Conservation (phyloP, 2,888 invertebrate genomes). For the Spialia ferax region DNA sequence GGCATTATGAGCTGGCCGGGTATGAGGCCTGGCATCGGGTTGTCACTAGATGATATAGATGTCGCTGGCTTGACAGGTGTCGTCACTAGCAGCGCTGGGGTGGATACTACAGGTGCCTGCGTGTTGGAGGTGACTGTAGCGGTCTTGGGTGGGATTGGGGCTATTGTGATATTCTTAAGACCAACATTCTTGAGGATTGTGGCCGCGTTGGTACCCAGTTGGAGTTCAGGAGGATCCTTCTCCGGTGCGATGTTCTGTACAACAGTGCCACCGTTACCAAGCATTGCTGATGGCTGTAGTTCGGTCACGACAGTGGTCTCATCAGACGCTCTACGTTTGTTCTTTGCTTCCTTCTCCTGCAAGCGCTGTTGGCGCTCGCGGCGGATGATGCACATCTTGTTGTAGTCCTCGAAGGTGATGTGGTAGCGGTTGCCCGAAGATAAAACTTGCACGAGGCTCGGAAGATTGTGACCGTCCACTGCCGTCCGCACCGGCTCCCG, state of each 20-base stretch:
- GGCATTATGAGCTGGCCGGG: constrained; percentile 86
- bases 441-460: constrained; percentile 90
- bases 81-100: constrained; percentile 58
- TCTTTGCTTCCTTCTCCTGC: constrained; percentile 59
- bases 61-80: constrained; percentile 1
- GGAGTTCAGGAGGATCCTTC: constrained; percentile 57
- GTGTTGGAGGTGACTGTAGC: constrained; percentile 73
- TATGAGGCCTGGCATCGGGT: constrained; percentile 57
- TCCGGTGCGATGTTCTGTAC: constrained; percentile 62
- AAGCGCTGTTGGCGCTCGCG: constrained; percentile 89
- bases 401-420: constrained; percentile 92
- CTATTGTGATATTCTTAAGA: constrained; percentile 81
- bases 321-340: constrained; percentile 51
- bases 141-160: constrained; percentile 74
- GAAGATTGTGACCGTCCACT: constrained; percentile 86
- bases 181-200: constrained; percentile 81
- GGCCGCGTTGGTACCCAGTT: constrained; percentile 69
- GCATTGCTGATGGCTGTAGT: constrained; percentile 70
- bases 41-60: constrained; percentile 54
- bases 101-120: constrained; percentile 60
- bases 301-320: constrained; percentile 69
- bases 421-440: constrained; percentile 93
- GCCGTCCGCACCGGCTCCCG: constrained; percentile 85
- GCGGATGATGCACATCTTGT: constrained; percentile 92
- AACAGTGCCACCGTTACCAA: constrained; percentile 75